These are phyloP conservation scores for Cephalopachus bancanus DNA, from an alignment of 2,797 vertebrate genomes.

Conservation along the genomic window DNA sequence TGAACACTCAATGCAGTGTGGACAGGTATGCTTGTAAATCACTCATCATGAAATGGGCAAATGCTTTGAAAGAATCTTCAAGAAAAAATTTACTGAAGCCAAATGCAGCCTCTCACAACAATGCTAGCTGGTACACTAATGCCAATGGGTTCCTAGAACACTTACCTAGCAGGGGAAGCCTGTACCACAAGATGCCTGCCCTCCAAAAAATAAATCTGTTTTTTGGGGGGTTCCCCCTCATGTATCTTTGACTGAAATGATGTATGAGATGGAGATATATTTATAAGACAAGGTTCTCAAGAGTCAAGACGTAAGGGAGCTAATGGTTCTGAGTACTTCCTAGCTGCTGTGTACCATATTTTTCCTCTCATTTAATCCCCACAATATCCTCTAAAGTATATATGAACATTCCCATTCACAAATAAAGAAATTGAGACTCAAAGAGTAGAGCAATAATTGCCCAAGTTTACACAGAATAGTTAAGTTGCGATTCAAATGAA, in stretches of 20 bases:
- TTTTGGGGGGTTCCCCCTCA: too few relatives aligned
- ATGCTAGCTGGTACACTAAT: too few relatives aligned
- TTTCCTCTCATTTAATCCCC: background rate
- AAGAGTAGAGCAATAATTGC: background rate
- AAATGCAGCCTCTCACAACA: too few relatives aligned
- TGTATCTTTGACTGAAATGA: conserved; percentile 29
- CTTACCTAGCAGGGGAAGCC: too few relatives aligned
- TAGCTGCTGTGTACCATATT: background rate
- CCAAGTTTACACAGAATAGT: background rate
- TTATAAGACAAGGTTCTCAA: background rate
- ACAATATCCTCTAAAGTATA: background rate
- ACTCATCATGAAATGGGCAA: too few relatives aligned
- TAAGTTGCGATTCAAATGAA: conserved; percentile 28
- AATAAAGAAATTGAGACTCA: background rate
- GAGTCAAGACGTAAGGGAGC: background rate
- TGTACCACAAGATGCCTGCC: too few relatives aligned
- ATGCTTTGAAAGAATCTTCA: too few relatives aligned
- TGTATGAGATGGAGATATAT: background rate
- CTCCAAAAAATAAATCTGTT: too few relatives aligned
- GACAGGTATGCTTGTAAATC: too few relatives aligned
- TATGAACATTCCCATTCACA: background rate
- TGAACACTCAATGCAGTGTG: too few relatives aligned
- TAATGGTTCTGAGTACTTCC: background rate
- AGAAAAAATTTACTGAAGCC: too few relatives aligned
- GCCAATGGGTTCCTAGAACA: too few relatives aligned